Conservation (phyloP, 2,113 vertebrate genomes). For the Daboia siamensis region DNA sequence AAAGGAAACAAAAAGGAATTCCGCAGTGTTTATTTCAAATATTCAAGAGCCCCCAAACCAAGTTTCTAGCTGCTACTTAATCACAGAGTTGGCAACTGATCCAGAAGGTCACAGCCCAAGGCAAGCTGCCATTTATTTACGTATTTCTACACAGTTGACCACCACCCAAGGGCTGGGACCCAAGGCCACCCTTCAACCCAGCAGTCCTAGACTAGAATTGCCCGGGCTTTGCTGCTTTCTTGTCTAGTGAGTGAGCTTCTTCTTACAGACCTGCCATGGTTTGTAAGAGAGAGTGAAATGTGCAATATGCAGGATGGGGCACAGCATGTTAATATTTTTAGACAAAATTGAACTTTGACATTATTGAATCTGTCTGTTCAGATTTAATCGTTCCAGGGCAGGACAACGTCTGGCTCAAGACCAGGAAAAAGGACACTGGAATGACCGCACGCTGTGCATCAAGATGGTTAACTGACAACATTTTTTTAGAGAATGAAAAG, state of each 20-base stretch:
- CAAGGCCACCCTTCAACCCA: not conserved
- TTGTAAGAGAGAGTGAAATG: slow-evolving; percentile 19
- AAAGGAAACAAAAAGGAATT: not conserved
- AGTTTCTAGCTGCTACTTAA: not conserved
- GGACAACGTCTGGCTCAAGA: slow-evolving; percentile 29
- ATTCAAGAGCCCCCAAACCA: not conserved
- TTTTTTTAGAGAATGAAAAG: slow-evolving; percentile 20
- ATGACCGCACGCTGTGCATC: slow-evolving; percentile 34
- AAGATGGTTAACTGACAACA: slow-evolving; percentile 35
- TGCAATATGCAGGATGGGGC: not conserved
- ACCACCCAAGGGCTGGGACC: not conserved
- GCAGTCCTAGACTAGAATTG: not conserved
- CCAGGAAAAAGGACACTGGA: slow-evolving; percentile 29
- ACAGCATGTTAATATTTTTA: slow-evolving; percentile 15
- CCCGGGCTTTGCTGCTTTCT: slow-evolving; percentile 11
- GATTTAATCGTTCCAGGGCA: slow-evolving; percentile 41
- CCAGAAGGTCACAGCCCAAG: not conserved
- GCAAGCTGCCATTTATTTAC: not conserved
- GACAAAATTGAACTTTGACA: slow-evolving; percentile 33
- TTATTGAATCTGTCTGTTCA: slow-evolving; percentile 30
- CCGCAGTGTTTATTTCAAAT: not conserved
- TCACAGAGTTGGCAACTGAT: not conserved
- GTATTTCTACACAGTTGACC: not conserved
- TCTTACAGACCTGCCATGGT: not conserved
- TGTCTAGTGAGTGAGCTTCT: slow-evolving; percentile 9